These are phyloP conservation scores for Brachylomia viminalis DNA, from an alignment of 2,888 invertebrate genomes.

Conservation along the genomic window DNA sequence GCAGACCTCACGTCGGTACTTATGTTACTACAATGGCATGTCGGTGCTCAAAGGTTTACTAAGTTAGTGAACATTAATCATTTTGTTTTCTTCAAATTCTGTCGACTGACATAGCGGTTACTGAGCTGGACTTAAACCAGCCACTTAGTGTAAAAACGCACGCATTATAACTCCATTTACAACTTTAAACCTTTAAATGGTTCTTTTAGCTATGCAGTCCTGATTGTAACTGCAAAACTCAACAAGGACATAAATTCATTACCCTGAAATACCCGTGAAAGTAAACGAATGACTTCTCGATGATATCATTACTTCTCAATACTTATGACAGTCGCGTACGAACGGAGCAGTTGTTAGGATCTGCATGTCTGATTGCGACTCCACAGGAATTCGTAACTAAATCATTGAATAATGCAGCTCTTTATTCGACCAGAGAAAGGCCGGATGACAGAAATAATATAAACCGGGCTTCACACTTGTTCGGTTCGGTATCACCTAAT, in stretches of 20 bases:
- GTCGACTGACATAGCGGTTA: no score
- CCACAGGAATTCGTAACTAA: constrained; percentile 22
- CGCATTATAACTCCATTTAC: not conserved
- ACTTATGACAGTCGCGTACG: constrained; percentile 46
- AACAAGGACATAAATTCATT: not conserved
- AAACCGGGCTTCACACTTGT: not conserved
- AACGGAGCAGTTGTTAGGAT: constrained; percentile 28
- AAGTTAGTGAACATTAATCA: no score
- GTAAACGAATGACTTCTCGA: not conserved
- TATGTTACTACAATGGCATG: no score
- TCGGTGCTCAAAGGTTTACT: no score
- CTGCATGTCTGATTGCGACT: constrained; percentile 59
- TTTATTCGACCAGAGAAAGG: not conserved
- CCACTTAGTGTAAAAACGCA: not conserved
- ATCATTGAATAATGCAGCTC: constrained; percentile 53
- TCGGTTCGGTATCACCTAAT: not conserved
- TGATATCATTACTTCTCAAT: constrained; percentile 16
- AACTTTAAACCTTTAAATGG: not conserved
- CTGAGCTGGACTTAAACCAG: no score
- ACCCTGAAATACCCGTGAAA: not conserved
- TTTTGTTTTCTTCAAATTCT: no score
- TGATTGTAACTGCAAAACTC: constrained; percentile 2
- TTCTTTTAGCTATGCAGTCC: not conserved
- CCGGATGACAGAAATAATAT: not conserved
- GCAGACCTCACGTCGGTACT: no score